Percentiles rank a stretch among this genome's conserved stretches.
Conservation (phyloP, 2,888 invertebrate genomes). For the Horisme vitalbata region DNA sequence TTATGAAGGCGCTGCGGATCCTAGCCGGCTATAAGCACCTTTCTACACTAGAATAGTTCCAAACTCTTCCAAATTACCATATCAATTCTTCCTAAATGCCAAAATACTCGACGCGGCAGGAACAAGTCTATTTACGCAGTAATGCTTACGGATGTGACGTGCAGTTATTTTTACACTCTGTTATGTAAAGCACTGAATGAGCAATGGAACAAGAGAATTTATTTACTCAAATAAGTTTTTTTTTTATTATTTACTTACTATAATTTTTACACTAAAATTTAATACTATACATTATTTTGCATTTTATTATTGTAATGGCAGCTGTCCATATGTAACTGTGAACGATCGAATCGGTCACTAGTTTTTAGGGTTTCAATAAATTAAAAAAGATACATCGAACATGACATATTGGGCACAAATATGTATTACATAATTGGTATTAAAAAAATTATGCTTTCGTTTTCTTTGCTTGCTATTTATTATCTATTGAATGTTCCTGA, state of each 20-base stretch:
- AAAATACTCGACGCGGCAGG: constrained; percentile 41
- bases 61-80: constrained; percentile 24
- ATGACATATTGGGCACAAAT: constrained; percentile 82
- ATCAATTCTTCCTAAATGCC: constrained; percentile 35
- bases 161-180: constrained; percentile 76
- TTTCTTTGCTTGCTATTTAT: constrained; percentile 64
- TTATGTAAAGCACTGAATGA: constrained; percentile 74
- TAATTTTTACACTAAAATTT: constrained; percentile 72
- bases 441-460: constrained; percentile 53
- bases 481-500: constrained; percentile 58
- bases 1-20: constrained; percentile 30
- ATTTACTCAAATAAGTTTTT: constrained; percentile 81
- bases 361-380: constrained; percentile 73
- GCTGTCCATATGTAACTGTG: constrained; percentile 73
- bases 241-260: constrained; percentile 60
- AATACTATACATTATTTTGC: constrained; percentile 76
- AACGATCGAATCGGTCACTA: constrained; percentile 65
- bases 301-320: constrained; percentile 79
- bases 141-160: constrained; percentile 34
- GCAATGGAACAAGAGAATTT: constrained; percentile 82
- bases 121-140: constrained; percentile 33
- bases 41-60: constrained; percentile 45
- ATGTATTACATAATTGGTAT: constrained; percentile 50
- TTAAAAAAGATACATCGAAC: constrained; percentile 80
- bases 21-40: constrained; percentile 22